Percentiles rank a stretch among this genome's conserved stretches.
These are phyloP conservation scores for Dascyllus trimaculatus DNA, from an alignment of 2,113 vertebrate species.

Conservation along the genomic window DNA sequence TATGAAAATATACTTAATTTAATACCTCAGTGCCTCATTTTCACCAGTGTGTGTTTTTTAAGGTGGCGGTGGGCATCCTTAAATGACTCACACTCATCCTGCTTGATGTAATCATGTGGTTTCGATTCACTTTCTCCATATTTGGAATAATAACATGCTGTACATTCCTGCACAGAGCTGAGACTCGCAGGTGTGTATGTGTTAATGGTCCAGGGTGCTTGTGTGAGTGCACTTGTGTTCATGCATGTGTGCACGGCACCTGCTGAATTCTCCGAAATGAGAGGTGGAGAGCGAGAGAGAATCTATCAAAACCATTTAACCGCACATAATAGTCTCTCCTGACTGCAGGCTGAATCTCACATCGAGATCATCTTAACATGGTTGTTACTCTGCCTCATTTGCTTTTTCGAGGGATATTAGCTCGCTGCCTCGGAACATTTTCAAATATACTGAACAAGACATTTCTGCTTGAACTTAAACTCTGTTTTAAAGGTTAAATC, in stretches of 20 bases:
- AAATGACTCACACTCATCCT: constrained; percentile 1
- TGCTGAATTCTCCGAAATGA: constrained; percentile 46
- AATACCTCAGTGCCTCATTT: neutral
- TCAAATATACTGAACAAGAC: constrained; percentile 3
- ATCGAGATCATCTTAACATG: constrained; percentile 47
- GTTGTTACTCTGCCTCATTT: constrained; percentile 62
- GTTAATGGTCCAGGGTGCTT: neutral
- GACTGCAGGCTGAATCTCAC: constrained; percentile 42
- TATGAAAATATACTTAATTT: neutral
- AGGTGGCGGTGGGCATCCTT: neutral
- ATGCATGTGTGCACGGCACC: constrained; percentile 53
- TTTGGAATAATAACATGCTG: constrained; percentile 48
- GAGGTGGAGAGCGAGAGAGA: constrained; percentile 31
- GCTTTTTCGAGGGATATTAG: constrained; percentile 45
- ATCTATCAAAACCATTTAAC: constrained; percentile 65
- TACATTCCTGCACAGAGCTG: constrained; percentile 1
- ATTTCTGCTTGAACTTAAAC: constrained; percentile 23
- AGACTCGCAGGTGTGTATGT: constrained; percentile 16
- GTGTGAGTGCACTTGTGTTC: constrained; percentile 14
- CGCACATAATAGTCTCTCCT: constrained; percentile 33
- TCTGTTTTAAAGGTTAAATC: constrained; percentile 43
- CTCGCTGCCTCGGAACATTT: constrained; percentile 28
- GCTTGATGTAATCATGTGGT: constrained; percentile 41
- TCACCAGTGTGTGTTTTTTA: neutral
- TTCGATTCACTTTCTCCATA: constrained; percentile 31